A percentile compares a stretch with the other conserved stretches of the same genome.
Conservation (phyloP, 2,888 invertebrate genomes). For the Dendrolimus pini region DNA sequence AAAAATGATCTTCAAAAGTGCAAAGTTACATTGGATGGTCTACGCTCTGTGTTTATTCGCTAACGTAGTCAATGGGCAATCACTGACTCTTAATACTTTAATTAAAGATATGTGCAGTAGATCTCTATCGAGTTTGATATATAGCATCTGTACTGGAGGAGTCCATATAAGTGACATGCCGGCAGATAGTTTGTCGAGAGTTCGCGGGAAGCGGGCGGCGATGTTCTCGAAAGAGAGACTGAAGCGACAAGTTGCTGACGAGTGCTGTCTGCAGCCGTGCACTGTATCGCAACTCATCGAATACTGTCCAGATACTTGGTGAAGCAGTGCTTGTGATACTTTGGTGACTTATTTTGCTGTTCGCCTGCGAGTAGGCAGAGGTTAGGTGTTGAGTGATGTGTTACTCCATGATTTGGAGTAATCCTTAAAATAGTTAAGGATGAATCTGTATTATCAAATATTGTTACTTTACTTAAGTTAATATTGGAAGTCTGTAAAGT, state of each 20-base stretch:
- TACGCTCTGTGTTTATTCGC: constrained; percentile 31
- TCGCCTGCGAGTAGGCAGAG: background rate
- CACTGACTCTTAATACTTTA: constrained; percentile 36
- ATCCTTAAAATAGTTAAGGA: no score
- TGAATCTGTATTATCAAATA: no score
- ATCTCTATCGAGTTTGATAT: constrained; percentile 35
- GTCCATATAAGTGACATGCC: constrained; percentile 33
- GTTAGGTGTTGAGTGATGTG: background rate
- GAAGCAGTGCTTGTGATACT: constrained; percentile 19
- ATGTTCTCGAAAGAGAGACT: constrained; percentile 34
- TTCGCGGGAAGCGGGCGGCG: constrained; percentile 42
- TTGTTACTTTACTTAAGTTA: no score
- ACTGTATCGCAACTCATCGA: constrained; percentile 48
- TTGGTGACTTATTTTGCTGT: background rate
- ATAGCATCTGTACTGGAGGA: constrained; percentile 41
- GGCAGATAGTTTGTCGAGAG: constrained; percentile 25
- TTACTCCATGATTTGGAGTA: no score
- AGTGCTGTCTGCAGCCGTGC: constrained; percentile 51
- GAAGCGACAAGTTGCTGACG: constrained; percentile 43
- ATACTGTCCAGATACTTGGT: constrained; percentile 61
- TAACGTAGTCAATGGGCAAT: constrained; percentile 30
- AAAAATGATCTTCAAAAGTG: constrained; percentile 39
- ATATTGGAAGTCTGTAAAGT: no score
- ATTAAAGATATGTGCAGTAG: constrained; percentile 43
- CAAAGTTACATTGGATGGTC: constrained; percentile 32